A percentile compares a stretch with the other conserved stretches of the same genome.
Conservation (phyloP, 2,888 invertebrate species). For the Actias luna region DNA sequence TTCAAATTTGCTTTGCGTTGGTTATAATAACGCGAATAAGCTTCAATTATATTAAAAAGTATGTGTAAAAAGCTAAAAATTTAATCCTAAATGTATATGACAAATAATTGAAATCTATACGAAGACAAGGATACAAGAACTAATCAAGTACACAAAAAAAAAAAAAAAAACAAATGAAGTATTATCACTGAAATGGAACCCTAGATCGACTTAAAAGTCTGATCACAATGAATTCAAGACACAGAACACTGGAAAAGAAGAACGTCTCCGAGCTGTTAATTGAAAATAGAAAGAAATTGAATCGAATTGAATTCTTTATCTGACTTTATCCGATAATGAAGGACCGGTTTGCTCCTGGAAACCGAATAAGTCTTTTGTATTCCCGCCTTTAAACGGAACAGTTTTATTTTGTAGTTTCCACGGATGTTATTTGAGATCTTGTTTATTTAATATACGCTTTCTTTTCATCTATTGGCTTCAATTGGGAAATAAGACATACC, state of each 20-base stretch:
- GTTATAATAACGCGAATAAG: no score
- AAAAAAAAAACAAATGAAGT: background rate
- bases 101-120: no score
- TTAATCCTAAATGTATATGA: no score
- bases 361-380: conserved; percentile 12
- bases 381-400: background rate
- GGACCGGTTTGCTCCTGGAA: conserved; percentile 10
- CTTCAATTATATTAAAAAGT: no score
- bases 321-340: conserved; percentile 14
- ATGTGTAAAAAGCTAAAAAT: no score
- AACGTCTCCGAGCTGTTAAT: conserved; percentile 46
- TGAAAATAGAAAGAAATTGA: conserved; percentile 50
- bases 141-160: no score
- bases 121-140: no score
- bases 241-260: conserved; percentile 26
- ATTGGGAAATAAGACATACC: background rate
- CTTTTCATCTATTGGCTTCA: background rate
- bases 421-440: background rate
- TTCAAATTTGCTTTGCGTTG: no score
- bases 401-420: background rate
- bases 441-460: background rate
- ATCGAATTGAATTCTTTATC: conserved; percentile 36
- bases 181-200: background rate
- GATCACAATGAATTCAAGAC: conserved; percentile 5
- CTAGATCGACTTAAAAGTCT: background rate